Evolutionary conservation across 2,888 invertebrate genomes (phyloP), one percentile per base, ranked within the genome.

Genomic region (Blera fallax): DNA sequence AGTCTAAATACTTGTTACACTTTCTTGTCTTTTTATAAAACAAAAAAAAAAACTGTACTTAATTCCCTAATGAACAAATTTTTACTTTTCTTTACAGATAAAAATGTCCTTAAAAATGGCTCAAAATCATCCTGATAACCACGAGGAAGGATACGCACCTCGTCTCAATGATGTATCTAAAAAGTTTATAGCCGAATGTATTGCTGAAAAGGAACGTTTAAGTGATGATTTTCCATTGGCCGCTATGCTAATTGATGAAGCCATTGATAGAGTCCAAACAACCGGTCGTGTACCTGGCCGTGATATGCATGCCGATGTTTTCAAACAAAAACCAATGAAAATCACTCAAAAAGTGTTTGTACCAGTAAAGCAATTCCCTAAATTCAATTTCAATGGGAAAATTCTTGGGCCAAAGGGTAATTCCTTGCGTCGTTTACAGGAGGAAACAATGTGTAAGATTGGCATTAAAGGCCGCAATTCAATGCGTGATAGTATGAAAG

Each of bases 341-440:
- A 88, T 91, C 3, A 89, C 90, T 0, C 91, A 91, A 73, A 91
- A 91, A 69, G 91, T 91, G 0, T 91, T 90, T 87, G 90, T 91
- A 7, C 92, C 91, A 0, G 89, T 90, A 2, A 91, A 96, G 77
- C 91, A 91, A 83, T 91, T 90, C 80, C 91, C 91, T 0, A 91
- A 98, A 97, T 98, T 98, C 92, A 98, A 98, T 93, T 98, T 98
- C 92, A 97, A 98, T 85, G 98, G 98, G 0, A 98, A 98, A 93
- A 94, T 98, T 62, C 93, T 98, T 88, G 98, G 98, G 0, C 98
- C 98, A 11, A 98, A 98, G 92, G 98, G 98, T 21, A 97, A 97
- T 92, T 97, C 98, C 2, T 94, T 98, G 94, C 98, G 98, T 90
- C 95, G 97, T 67, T 93, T 98, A 37, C 98, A 98, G 91, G 98